Evolutionary conservation across 2,888 invertebrate genomes (phyloP).

Genomic region (Aspidapion aeneum): DNA sequence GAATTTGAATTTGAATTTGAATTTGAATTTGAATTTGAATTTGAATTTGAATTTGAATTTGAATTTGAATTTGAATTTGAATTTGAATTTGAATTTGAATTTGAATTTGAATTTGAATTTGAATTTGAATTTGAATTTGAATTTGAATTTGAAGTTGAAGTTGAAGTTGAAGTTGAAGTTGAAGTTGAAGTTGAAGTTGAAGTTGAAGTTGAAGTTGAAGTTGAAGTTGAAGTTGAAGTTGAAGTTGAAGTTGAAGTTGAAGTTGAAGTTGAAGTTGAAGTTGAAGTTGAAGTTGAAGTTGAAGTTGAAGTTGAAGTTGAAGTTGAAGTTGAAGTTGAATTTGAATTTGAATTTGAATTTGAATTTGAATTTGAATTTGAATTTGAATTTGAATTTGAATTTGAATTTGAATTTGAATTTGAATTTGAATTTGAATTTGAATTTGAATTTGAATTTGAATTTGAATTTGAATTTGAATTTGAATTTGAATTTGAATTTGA

Average conservation of each 20-base stretch:
- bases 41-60: not conserved
- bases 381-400: not conserved
- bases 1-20: not conserved
- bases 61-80: not conserved
- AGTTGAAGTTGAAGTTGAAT: not conserved
- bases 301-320: not conserved
- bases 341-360: not conserved
- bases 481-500: not conserved
- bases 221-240: not conserved
- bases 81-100: not conserved
- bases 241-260: not conserved
- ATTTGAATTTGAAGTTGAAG: not conserved
- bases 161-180: not conserved
- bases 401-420: not conserved
- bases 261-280: not conserved
- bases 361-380: not conserved
- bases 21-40: not conserved
- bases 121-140: not conserved
- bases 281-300: not conserved
- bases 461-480: not conserved
- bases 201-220: not conserved
- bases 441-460: not conserved
- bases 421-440: not conserved
- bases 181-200: not conserved
- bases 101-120: not conserved